Base-by-base conservation (phyloP, 2,113 vertebrate species). In the Myocastor coypus region DNA sequence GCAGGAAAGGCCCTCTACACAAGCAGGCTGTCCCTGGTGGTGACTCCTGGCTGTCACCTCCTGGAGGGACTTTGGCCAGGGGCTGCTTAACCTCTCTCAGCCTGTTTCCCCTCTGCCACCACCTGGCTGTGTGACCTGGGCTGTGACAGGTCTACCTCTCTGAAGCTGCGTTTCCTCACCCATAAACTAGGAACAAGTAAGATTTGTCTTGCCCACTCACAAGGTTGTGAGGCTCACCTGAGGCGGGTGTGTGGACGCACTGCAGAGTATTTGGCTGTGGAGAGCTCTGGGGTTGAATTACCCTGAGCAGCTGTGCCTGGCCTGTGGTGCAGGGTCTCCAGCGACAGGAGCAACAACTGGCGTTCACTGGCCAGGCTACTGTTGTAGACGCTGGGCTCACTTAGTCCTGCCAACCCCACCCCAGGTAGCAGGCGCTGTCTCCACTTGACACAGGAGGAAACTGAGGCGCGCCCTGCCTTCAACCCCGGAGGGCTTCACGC, bases 331-430 rank as follows among this genome's bases (percentile, higher is more conserved):
- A 57, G 55, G 7, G 28, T 11, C 63, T 85, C 55, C 46, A 50
- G 40, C 28, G 32, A 5, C n/a, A 68, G 37, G 57, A 80, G 28
- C 24, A 73, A 24, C 14, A 52, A 14, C 55, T 17, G 9, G 46
- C 5, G 0, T 42, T 81, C 46, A 42, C 9, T n/a, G 46, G 59
- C 22, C 2, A 3, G 32, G 3, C 85, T 52, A 0, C 34, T 42
- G 26, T 30, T 40, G 20, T 14, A 9, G 55, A 55, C 0, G 12
- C 16, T 0, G 34, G 4, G 11, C 17, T 46, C 63, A 0, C 40
- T 46, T 26, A 75, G 50, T 73, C 87, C 40, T 1, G 9, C 37
- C 40, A 57, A 17, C 6, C 8, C 4, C 37, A 19, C 42, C 10
- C 30, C 50, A 8, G 13, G 10, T 34, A 17, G 32, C 77, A 82